Base-by-base conservation (phyloP, 2,888 invertebrate genomes). In the Heliconius erato region DNA sequence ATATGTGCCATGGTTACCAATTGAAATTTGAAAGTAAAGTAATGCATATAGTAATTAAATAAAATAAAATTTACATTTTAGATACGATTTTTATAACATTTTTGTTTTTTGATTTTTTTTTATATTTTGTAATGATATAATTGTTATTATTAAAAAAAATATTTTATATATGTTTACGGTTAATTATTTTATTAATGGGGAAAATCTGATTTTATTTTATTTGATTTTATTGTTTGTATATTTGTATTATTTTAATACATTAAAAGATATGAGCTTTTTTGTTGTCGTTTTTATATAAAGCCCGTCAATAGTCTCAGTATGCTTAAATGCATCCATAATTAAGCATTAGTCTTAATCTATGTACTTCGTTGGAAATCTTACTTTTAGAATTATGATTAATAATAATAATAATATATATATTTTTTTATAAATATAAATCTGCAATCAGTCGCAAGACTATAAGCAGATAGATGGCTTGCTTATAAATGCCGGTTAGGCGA, bases 221-320 rank as follows among this genome's bases (percentile, higher is more conserved):
- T 26, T 44, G 6, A 44, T 72, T 2, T 54, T 35, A 35, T 76
- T 35, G 28, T 32, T 76, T 76, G 59, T 76, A 63, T 59, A 32
- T 76, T 76, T 63, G 54, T 76, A 59, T 59, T 63, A n/a, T 59
- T 44, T 72, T 44, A 72, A 72, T 49, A 76, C 40, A 80, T 68
- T 74, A 74, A 63, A 76, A 76, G n/a, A 76, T n/a, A 76, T 49
- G 32, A 26, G 65, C 67, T 80, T 44, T 26, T 44, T 74, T 49
- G 26, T 72, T 44, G 44, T 14, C 28, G n/a, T 72, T 72, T 44
- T 26, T 40, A 44, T n/a, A n/a, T 16, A 28, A 16, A 72, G 9
- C 4, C 16, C 19, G 9, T 23, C 54, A 54, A 54, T 23, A 23
- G 54, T 54, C 19, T 54, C 19, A 54, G 3, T 5, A 49, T 49